Evolutionary conservation across 2,113 vertebrate species (phyloP).

Genomic region (Octodon degus): DNA sequence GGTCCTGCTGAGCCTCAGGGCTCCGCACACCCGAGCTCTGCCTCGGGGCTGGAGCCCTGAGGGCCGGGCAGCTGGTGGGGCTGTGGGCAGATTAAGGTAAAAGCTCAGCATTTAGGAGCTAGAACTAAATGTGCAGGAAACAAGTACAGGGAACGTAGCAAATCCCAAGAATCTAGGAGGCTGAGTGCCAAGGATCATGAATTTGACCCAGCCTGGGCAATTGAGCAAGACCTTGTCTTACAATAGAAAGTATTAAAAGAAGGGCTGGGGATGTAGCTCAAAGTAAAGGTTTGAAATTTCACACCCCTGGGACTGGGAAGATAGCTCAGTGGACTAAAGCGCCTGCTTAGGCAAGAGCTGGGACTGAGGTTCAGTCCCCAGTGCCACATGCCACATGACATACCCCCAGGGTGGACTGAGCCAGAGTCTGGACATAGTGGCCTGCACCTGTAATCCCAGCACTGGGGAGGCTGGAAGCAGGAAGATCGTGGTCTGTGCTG

Average conservation of each 20-base stretch:
- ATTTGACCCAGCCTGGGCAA: not conserved
- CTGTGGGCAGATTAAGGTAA: not conserved
- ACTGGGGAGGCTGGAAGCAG: too few relatives aligned
- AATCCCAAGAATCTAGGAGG: not conserved
- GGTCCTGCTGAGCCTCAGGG: not conserved
- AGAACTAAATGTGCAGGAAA: too few relatives aligned
- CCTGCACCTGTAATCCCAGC: too few relatives aligned
- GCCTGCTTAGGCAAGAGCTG: too few relatives aligned
- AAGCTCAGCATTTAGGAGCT: not conserved
- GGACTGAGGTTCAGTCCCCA: too few relatives aligned
- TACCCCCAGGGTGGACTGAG: too few relatives aligned
- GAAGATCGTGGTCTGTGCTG: too few relatives aligned
- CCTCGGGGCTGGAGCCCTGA: not conserved
- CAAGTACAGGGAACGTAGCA: not conserved
- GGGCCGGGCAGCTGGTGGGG: not conserved
- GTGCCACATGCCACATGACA: too few relatives aligned
- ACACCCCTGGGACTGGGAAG: too few relatives aligned
- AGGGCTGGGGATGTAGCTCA: not conserved
- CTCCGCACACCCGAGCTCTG: accelerated
- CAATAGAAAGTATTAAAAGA: not conserved
- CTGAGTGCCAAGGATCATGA: not conserved
- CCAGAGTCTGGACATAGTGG: too few relatives aligned
- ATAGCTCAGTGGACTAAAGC: too few relatives aligned
- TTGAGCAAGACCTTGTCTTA: not conserved
- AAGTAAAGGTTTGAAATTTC: too few relatives aligned